phyloP scores from a whole-genome alignment of 2,888 invertebrate genomes.

The Dioctria rufipes region DNA sequence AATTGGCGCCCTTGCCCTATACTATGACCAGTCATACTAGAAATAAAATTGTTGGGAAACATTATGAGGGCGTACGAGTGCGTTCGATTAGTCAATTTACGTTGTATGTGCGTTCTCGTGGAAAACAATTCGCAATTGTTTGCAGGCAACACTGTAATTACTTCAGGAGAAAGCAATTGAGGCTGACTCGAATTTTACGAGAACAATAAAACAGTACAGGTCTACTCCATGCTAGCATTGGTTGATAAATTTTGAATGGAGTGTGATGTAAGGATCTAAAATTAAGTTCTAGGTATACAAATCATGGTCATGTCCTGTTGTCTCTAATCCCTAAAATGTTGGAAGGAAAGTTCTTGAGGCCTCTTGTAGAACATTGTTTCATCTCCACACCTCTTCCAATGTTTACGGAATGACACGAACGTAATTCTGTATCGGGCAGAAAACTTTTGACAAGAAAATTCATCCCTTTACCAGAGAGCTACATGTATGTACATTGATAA shows the following conservation, averaged over 20 bases:
- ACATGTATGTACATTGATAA: too few relatives aligned
- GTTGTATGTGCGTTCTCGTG: not conserved
- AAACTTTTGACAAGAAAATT: not conserved
- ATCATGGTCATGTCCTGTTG: constrained; percentile 42
- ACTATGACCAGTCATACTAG: not conserved
- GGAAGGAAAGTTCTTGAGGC: constrained; percentile 20
- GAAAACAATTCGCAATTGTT: constrained; percentile 21
- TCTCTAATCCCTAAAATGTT: constrained; percentile 31
- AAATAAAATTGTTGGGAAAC: constrained; percentile 10
- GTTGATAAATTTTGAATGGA: not conserved
- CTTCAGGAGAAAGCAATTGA: constrained; percentile 4
- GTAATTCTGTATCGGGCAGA: not conserved
- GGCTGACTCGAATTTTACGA: constrained; percentile 3
- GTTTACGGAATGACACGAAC: not conserved
- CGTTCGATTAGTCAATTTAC: constrained; percentile 29
- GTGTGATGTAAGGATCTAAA: constrained; percentile 49
- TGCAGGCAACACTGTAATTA: not conserved
- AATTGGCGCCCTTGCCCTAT: not conserved
- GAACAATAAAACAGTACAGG: constrained; percentile 12
- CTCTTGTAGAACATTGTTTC: not conserved
- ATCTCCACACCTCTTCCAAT: not conserved
- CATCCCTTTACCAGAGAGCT: not conserved
- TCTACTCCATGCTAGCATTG: not conserved
- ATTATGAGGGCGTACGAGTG: constrained; percentile 14
- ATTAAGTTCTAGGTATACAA: constrained; percentile 53